These are phyloP conservation scores for Distichodus sexfasciatus DNA, from an alignment of 2,797 vertebrate species.

Conservation along the genomic window DNA sequence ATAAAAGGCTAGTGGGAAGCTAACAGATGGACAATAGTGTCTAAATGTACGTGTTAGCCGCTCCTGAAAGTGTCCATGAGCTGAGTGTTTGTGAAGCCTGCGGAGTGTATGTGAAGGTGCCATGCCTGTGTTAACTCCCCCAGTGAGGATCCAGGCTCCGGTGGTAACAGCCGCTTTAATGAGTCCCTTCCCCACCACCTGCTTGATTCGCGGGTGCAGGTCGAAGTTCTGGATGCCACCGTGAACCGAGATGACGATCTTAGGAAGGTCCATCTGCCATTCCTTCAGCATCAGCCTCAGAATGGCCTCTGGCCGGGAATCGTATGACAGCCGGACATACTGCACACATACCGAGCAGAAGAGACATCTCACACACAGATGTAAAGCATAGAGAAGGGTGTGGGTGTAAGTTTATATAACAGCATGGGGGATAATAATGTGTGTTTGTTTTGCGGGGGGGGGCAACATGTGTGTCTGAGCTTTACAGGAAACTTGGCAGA, in stretches of 20 bases:
- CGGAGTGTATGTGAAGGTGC: neutral
- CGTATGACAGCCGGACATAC: constrained; percentile 92
- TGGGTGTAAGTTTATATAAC: too few relatives aligned
- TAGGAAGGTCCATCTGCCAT: constrained; percentile 99
- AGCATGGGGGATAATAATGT: too few relatives aligned
- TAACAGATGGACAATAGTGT: too few relatives aligned
- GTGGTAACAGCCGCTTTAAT: constrained; percentile 99
- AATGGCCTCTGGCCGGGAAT: constrained; percentile 90
- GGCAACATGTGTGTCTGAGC: too few relatives aligned
- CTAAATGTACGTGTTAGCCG: neutral
- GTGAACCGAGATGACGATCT: constrained; percentile 97
- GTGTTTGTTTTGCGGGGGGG: too few relatives aligned
- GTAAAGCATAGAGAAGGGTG: neutral
- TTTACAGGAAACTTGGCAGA: too few relatives aligned
- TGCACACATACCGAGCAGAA: constrained; percentile 53
- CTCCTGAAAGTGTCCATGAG: too few relatives aligned
- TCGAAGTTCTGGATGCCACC: constrained; percentile 99
- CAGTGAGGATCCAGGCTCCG: constrained; percentile 98
- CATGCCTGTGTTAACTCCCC: constrained; percentile 95
- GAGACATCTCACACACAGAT: neutral
- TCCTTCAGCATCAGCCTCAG: constrained; percentile 94
- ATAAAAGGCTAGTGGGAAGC: too few relatives aligned
- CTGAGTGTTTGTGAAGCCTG: too few relatives aligned
- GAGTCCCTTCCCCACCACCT: constrained; percentile 96
- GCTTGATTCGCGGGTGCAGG: constrained; percentile 95